Conservation (phyloP, 2,888 invertebrate species). For the Phytoseiulus persimilis region DNA sequence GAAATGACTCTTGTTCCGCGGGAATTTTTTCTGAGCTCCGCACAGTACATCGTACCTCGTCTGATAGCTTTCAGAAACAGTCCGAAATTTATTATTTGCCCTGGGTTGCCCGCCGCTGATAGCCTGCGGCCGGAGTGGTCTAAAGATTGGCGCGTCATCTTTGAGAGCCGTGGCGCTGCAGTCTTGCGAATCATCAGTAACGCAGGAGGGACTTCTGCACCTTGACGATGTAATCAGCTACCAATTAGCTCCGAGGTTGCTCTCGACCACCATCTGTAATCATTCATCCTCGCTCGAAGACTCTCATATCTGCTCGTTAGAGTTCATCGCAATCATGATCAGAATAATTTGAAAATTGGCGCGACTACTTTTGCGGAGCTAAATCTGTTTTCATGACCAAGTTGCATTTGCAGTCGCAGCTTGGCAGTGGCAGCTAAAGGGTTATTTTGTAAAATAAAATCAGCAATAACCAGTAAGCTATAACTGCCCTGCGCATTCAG, state of each 20-base stretch:
- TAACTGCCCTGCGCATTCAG: not conserved
- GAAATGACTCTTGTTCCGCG: too few species aligned
- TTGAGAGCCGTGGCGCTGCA: not conserved
- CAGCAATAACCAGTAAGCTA: not conserved
- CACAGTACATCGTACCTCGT: too few species aligned
- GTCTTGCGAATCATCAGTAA: not conserved
- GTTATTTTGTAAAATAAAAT: conserved; percentile 5
- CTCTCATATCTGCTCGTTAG: not conserved
- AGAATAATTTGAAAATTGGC: not conserved
- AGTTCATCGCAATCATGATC: not conserved
- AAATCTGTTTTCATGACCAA: not conserved
- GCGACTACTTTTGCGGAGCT: not conserved
- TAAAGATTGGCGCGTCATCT: not conserved
- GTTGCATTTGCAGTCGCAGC: not conserved
- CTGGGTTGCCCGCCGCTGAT: too few species aligned
- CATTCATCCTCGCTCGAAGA: not conserved
- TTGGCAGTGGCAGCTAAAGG: conserved; percentile 5
- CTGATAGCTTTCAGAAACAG: too few species aligned
- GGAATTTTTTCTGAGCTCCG: too few species aligned
- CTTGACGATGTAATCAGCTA: not conserved
- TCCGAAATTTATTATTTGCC: too few species aligned
- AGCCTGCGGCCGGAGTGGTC: too few species aligned
- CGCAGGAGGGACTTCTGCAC: not conserved
- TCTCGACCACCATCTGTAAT: not conserved
- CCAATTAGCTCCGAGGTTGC: not conserved